Conservation (phyloP, 1,140 invertebrate genomes). For the Lysiphlebus fabarum region DNA sequence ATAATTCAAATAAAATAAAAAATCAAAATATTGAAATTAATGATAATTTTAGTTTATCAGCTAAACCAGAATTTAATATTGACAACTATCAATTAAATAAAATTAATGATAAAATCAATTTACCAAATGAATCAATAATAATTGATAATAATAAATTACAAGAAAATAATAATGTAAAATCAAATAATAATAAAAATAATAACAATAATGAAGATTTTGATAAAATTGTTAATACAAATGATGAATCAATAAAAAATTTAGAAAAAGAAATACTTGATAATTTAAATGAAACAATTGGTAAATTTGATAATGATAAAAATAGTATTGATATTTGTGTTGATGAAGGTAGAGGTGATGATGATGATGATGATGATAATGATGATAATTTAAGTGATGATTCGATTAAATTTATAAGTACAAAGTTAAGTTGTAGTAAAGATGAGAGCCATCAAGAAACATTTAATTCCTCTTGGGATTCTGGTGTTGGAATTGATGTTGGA, state of each 20-base stretch:
- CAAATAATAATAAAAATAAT: too few relatives aligned
- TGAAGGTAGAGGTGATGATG: conserved; percentile 14
- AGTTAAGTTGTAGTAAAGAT: conserved; percentile 27
- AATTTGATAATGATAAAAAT: conserved; percentile 40
- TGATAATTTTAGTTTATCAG: conserved; percentile 40
- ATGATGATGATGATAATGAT: conserved; percentile 27
- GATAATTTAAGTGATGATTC: conserved; percentile 44
- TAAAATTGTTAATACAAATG: too few relatives aligned
- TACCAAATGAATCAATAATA: too few relatives aligned
- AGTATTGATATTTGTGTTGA: conserved; percentile 19
- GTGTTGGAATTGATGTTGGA: conserved; percentile 45
- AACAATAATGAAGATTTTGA: too few relatives aligned
- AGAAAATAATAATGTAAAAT: too few relatives aligned
- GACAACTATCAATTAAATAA: conserved; percentile 6
- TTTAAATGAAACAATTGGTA: conserved; percentile 47
- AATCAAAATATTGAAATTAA: conserved; percentile 17
- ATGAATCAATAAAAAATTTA: conserved; percentile 21
- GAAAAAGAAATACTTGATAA: conserved; percentile 43
- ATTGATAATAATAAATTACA: too few relatives aligned
- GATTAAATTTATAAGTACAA: conserved; percentile 33
- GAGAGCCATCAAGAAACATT: conserved; percentile 34
- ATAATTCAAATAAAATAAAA: neutral
- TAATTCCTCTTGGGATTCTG: conserved; percentile 52
- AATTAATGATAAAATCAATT: neutral
- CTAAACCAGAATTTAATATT: conserved; percentile 17